phyloP scores from a whole-genome alignment of 2,113 vertebrate genomes.

The Scalopus aquaticus region DNA sequence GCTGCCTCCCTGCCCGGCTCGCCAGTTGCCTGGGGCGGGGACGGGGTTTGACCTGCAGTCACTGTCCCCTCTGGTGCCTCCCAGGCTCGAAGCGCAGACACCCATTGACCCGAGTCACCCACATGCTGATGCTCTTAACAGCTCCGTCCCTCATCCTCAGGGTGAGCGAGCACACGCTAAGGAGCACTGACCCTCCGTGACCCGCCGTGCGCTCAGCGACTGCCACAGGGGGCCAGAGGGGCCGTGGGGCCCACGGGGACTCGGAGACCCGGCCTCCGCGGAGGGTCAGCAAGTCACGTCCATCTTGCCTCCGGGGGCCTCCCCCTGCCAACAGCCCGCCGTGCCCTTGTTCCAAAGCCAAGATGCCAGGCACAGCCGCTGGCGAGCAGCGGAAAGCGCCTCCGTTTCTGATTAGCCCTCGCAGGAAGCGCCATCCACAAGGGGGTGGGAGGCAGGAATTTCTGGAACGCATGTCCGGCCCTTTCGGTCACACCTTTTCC shows the following conservation, averaged over 20 bases:
- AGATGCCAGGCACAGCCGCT: not conserved
- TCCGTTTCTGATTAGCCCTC: not conserved
- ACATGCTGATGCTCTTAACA: not conserved
- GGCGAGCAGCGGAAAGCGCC: not conserved
- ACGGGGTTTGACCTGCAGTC: accelerated
- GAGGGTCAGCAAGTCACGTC: not conserved
- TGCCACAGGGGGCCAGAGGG: not conserved
- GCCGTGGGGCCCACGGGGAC: no score
- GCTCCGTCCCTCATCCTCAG: not conserved
- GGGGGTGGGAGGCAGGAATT: not conserved
- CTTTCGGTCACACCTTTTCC: not conserved
- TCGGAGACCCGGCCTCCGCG: no score
- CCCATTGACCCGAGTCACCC: not conserved
- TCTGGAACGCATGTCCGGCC: not conserved
- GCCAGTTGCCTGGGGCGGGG: not conserved
- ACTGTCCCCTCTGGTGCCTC: not conserved
- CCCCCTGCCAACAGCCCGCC: not conserved
- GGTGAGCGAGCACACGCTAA: accelerated
- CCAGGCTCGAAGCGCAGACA: not conserved
- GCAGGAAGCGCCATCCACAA: not conserved
- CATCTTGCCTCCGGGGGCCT: not conserved
- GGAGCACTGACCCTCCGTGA: not conserved
- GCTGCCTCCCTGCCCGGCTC: not conserved
- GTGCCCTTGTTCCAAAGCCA: not conserved
- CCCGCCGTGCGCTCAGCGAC: not conserved